Base-by-base conservation (phyloP, 2,888 invertebrate species). In the Onchidella celtica region DNA sequence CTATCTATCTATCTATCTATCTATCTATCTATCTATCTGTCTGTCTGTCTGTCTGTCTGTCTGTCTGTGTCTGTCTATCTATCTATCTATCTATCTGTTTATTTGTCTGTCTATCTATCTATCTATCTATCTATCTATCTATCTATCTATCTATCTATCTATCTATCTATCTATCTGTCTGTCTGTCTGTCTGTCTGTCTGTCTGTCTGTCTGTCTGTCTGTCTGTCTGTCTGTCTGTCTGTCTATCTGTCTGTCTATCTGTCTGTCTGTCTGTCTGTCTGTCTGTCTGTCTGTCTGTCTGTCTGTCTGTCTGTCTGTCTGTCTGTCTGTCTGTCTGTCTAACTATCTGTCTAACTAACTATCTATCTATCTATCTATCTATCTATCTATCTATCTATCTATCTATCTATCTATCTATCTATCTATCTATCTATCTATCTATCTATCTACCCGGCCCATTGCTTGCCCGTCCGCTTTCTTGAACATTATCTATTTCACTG, bases 211-310 rank as follows among this genome's bases (percentile, higher is more conserved):
- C 47, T 11, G 47, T 47, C 47, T 11, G 47, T 47, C 47, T 11
- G 47, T 74, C 11, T 74, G 21, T 6, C 17, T 38, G 27, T 63
- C n/a, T 75, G 24, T 75, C 9, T 73, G 24, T 73, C 24, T 73
- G 24, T 47, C 24, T 14, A 14, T 9, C 24, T 73, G 9, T 55
- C 9, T 73, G 24, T 73, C 47, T 55, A 9, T 47, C 36, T 40
- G 27, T 59, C 21, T 59, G 32, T 11, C 3, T 74, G 9, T 74
- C 29, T 36, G 34, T 61, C 47, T 17, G 47, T 47, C 47, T 47
- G 47, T 47, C 17, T 47, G 47, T 47, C 47, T 47, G 47, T 47
- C 47, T 47, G 17, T 17, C 47, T 17, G 47, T 47, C 47, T 17
- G 47, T 47, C 47, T 47, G 47, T n/a, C n/a, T n/a, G 24, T 73